Base-by-base conservation (phyloP, 2,113 vertebrate genomes). In the Glaucomys volans region DNA sequence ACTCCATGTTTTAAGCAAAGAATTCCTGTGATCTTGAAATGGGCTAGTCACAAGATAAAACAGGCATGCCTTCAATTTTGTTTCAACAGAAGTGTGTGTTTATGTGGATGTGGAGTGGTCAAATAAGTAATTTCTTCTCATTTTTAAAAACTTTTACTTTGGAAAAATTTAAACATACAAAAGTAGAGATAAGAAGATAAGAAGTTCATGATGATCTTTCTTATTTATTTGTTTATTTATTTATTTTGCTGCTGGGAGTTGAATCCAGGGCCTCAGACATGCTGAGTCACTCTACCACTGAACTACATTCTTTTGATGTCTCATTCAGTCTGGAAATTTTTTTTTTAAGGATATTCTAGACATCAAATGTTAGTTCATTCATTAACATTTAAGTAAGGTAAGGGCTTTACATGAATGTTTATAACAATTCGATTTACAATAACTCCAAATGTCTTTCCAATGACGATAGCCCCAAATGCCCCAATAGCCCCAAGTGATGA, bases 311-410 rank as follows among this genome's bases (percentile, higher is more conserved):
- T 82, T 69, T 90, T 69, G 52, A 5, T 71, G 74, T 95, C 40
- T 95, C 18, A 89, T 35, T 57, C 20, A 67, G 37, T 91, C 57
- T 92, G 26, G 50, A 71, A 71, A 69, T n/a, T 89, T 91, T 67
- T 93, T 59, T 85, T 83, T 59, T 12, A 95, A 89, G 37, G 20
- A 95, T 83, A 67, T 87, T 4, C 28, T 87, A 94, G 50, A 91
- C 2, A 52, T 82, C 22, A 69, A 62, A 72, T 87, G 66, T 93
- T 93, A 59, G 74, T 40, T 88, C 5, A 52, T 79, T 71, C 17
- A 67, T 77, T 81, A 85, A 72, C 91, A 87, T 69, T 89, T 95
- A 96, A 85, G 9, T 54, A 95, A 94, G 35, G 4, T 50, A 94
- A 80, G 66, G 17, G 6, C 10, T 72, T 76, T 54, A 9, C 42